Evolutionary conservation across 2,797 vertebrate species (phyloP).

Genomic region (Alca torda): DNA sequence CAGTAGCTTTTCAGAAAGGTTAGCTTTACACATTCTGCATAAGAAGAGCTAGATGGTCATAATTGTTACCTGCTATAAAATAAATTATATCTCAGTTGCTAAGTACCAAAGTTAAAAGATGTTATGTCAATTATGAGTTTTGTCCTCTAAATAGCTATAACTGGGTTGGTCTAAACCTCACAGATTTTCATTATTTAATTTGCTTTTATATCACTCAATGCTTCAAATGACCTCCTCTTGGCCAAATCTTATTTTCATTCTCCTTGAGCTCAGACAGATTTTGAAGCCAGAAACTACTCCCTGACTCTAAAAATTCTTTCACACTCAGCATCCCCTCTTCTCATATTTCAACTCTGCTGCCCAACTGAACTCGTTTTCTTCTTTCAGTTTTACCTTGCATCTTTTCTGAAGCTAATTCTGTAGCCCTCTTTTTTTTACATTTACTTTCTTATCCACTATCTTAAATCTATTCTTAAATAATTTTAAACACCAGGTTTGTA

Average conservation of each 20-base stretch:
- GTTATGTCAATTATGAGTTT: background rate
- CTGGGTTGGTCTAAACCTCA: background rate
- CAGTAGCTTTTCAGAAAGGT: background rate
- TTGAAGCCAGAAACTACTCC: background rate
- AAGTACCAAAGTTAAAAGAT: background rate
- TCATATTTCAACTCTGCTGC: background rate
- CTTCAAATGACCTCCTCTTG: background rate
- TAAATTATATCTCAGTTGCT: background rate
- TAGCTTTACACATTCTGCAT: background rate
- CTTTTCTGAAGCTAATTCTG: background rate
- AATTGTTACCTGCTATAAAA: background rate
- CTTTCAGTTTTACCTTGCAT: background rate
- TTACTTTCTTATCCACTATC: background rate
- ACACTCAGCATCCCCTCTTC: background rate
- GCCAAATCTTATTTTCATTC: background rate
- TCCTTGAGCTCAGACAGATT: background rate
- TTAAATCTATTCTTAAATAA: background rate
- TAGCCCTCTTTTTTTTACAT: background rate
- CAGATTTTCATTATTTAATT: background rate
- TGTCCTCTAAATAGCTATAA: background rate
- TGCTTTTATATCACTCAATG: background rate
- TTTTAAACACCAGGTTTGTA: background rate
- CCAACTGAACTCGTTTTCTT: background rate
- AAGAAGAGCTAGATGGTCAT: background rate
- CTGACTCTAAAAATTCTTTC: background rate